phyloP scores from a whole-genome alignment of 1,140 invertebrate species.

The Stegodyphus dumicola region DNA sequence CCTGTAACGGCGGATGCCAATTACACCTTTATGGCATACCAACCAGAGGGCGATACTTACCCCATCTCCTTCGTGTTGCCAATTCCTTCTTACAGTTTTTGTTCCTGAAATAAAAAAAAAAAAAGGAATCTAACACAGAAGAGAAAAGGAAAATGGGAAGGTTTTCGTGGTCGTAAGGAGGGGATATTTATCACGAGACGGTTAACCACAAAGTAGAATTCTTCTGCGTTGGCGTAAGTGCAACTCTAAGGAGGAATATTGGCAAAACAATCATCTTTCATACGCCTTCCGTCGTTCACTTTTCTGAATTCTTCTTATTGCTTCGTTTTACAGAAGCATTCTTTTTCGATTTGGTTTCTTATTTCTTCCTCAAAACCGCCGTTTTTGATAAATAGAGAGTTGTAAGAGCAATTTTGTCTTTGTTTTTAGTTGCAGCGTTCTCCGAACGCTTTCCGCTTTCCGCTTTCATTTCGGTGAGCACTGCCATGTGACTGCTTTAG shows the following conservation, averaged over 20 bases:
- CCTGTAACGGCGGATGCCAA: slow-evolving; percentile 56
- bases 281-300: not conserved
- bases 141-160: slow-evolving; percentile 50
- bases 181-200: slow-evolving; percentile 59
- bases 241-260: slow-evolving; percentile 38
- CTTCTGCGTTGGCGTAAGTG: slow-evolving; percentile 2
- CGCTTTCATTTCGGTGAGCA: not conserved
- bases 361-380: not conserved
- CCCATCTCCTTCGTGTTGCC: slow-evolving; percentile 15
- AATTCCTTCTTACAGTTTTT: not conserved
- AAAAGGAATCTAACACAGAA: slow-evolving; percentile 19
- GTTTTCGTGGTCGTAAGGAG: slow-evolving; percentile 43
- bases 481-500: not conserved
- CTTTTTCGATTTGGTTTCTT: not conserved
- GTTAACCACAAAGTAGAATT: slow-evolving; percentile 59
- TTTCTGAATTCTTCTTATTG: not conserved
- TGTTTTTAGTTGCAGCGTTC: not conserved
- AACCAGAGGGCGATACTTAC: slow-evolving; percentile 36
- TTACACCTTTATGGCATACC: slow-evolving; percentile 60
- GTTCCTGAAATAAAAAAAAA: not conserved
- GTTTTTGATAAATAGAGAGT: slow-evolving; percentile 36
- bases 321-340: not conserved
- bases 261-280: slow-evolving; percentile 61
- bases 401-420: not conserved
- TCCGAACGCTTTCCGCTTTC: not conserved